Conservation (phyloP, 2,888 invertebrate genomes). For the Xestia rhomboidea region DNA sequence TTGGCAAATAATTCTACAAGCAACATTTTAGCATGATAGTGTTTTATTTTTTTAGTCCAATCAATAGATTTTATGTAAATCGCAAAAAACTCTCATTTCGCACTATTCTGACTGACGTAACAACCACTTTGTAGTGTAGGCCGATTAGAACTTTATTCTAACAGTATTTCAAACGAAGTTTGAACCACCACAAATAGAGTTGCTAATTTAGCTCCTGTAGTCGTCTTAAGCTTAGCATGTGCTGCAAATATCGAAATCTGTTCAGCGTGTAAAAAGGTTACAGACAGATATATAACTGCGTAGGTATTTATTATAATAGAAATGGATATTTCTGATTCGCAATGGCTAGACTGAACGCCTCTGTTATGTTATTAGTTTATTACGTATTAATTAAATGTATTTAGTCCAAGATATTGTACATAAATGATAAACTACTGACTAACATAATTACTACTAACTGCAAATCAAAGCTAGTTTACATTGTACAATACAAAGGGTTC, state of each 20-base stretch:
- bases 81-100: too few relatives aligned
- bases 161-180: too few relatives aligned
- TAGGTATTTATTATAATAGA: background rate
- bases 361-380: background rate
- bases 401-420: constrained; percentile 12
- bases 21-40: too few relatives aligned
- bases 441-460: constrained; percentile 1
- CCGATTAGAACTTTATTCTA: too few relatives aligned
- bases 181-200: too few relatives aligned
- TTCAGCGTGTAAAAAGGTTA: background rate
- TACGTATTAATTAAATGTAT: constrained; percentile 22
- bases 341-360: background rate
- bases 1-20: too few relatives aligned
- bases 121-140: too few relatives aligned
- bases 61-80: too few relatives aligned
- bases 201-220: too few relatives aligned
- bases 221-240: background rate
- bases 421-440: background rate
- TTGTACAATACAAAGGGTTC: constrained; percentile 5
- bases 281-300: background rate
- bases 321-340: background rate
- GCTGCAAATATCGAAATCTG: background rate
- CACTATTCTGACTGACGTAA: too few relatives aligned
- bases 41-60: too few relatives aligned
- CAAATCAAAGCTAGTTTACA: background rate